phyloP scores from a whole-genome alignment of 2,797 vertebrate genomes.

The Chloroceryle inda region DNA sequence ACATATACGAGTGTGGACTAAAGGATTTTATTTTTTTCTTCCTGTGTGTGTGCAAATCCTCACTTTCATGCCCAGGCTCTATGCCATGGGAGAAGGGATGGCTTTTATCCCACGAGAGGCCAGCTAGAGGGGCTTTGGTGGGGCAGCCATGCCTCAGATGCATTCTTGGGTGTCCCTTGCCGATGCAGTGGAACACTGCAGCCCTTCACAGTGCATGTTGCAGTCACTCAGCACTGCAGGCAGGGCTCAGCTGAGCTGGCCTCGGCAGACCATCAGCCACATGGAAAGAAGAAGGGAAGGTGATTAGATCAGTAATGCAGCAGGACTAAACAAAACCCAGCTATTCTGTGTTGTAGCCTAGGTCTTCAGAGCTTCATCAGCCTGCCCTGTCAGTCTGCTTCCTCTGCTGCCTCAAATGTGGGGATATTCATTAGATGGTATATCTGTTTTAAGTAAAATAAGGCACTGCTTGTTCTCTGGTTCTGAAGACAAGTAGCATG shows the following conservation, averaged over 20 bases:
- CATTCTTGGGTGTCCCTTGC: not conserved
- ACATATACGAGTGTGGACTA: not conserved
- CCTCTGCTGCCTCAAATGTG: not conserved
- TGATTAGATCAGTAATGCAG: not conserved
- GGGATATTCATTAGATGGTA: not conserved
- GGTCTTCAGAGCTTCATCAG: not conserved
- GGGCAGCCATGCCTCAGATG: not conserved
- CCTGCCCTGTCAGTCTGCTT: not conserved
- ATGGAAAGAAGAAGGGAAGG: rapidly evolving
- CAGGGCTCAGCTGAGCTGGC: not conserved
- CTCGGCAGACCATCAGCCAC: rapidly evolving
- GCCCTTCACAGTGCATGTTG: rapidly evolving
- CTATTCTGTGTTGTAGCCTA: not conserved
- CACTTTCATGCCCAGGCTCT: not conserved
- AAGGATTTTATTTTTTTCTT: not conserved
- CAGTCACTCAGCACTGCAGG: rapidly evolving
- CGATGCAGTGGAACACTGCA: not conserved
- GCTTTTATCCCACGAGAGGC: not conserved
- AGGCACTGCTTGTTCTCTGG: not conserved
- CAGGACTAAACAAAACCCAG: not conserved
- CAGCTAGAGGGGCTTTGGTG: not conserved
- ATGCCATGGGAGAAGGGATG: too few relatives aligned
- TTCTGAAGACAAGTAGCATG: not conserved
- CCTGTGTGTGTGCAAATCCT: not conserved
- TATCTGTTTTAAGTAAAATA: not conserved